Percentiles rank a stretch among this genome's conserved stretches.
Conservation (phyloP, 2,797 vertebrate genomes). For the Rhinoraja longicauda region DNA sequence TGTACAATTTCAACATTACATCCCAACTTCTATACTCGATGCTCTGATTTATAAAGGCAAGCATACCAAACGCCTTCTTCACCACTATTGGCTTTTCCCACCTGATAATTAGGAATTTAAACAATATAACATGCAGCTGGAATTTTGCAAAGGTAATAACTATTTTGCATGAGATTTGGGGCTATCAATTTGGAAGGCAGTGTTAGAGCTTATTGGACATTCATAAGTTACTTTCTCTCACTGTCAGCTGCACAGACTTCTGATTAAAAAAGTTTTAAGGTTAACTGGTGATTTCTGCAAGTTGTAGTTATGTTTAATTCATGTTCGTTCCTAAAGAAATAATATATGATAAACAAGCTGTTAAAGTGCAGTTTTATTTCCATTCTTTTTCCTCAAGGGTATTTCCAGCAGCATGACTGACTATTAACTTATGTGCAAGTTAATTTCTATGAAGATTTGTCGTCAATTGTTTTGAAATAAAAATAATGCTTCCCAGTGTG, state of each 20-base stretch:
- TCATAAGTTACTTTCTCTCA: background rate
- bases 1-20: no score
- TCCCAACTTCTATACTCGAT: no score
- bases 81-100: conserved; percentile 1
- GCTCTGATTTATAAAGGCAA: no score
- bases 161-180: background rate
- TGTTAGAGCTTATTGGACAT: background rate
- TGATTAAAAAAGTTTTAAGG: background rate
- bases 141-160: background rate
- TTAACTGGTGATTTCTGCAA: background rate
- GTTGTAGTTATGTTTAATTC: conserved; percentile 15
- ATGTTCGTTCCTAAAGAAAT: background rate
- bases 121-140: background rate
- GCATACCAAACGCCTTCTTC: no score
- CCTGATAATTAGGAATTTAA: background rate
- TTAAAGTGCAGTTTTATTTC: background rate
- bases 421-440: background rate
- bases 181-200: background rate
- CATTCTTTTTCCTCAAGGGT: background rate
- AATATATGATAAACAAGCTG: background rate
- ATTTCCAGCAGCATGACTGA: background rate
- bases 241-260: background rate
- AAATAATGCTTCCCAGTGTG: background rate
- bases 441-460: background rate
- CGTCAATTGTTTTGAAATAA: background rate